These are phyloP conservation scores for Clarias pachynema DNA, from an alignment of 2,797 vertebrate species.

Conservation along the genomic window DNA sequence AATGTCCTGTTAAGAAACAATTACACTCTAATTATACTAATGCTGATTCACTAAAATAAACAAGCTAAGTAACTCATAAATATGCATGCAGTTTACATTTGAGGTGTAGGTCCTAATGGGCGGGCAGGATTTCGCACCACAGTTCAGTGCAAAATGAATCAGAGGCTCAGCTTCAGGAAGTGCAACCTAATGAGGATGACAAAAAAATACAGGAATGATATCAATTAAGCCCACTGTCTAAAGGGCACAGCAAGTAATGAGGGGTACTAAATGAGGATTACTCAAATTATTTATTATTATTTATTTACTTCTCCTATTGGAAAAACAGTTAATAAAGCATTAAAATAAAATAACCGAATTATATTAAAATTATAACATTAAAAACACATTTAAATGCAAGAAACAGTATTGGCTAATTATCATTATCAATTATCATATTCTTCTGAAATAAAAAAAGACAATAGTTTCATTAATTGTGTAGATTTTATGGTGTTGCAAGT, in stretches of 20 bases:
- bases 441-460: neutral
- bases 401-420: neutral
- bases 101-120: constrained; percentile 81
- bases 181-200: constrained; percentile 69
- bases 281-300: neutral
- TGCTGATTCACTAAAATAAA: neutral
- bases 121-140: constrained; percentile 78
- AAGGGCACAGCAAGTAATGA: neutral
- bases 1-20: constrained; percentile 68
- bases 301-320: neutral
- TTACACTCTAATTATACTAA: neutral
- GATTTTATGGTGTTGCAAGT: neutral
- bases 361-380: neutral
- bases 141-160: constrained; percentile 83
- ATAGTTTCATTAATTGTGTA: neutral
- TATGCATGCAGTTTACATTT: constrained; percentile 63
- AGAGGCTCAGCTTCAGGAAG: constrained; percentile 78
- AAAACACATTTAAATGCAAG: constrained; percentile 3
- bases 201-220: constrained; percentile 18
- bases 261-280: neutral
- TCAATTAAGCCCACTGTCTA: neutral
- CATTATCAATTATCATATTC: no score
- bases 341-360: neutral
- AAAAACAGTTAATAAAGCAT: neutral
- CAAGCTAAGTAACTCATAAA: neutral